Evolutionary conservation across 1,140 invertebrate genomes (phyloP), one percentile per base, ranked within the genome.

Genomic region (Aphaenogaster floridana): DNA sequence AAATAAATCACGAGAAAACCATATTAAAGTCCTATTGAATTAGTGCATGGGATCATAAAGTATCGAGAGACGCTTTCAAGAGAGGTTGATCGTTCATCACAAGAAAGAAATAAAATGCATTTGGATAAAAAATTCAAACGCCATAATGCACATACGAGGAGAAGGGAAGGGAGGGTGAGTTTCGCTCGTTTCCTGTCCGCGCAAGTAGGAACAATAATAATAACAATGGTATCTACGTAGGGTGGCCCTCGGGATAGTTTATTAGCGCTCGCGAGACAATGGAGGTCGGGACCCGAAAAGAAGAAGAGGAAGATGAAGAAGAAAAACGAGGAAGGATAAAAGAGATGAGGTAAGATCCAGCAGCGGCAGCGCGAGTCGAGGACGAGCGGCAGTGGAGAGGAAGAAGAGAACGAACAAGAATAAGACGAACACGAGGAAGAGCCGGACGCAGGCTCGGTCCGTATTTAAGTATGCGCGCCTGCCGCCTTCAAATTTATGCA

Each of bases 401-500:
- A 36, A 54, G 81, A 45, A n/a, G 61, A 52, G 59, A 61, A 84
- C 80, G 59, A 57, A 87, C 36, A 72, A 72, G 69, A 88, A 87
- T 52, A 66, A 86, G 76, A 81, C 68, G 45, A 69, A 48, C 45
- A 81, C 64, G 86, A 80, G 74, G 34, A 83, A 45, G 78, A 76
- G 66, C 61, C 61, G 61, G 66, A 72, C 87, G 69, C 85, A 87
- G 76, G 86, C 89, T 90, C 92, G 91, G 92, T 91, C 93, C 92
- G 94, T 95, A 95, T 95, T 95, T 95, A 95, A 95, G 93, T 93
- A 95, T 95, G 94, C 94, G 93, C 91, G 92, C 91, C 91, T 91
- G 89, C 94, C 91, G 93, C 91, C 92, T 92, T 91, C 92, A 93
- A 94, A 95, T 95, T 95, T 95, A 95, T 95, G 94, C 91, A 69